Base-by-base conservation (phyloP, 2,888 invertebrate species). In the Patella pellucida region DNA sequence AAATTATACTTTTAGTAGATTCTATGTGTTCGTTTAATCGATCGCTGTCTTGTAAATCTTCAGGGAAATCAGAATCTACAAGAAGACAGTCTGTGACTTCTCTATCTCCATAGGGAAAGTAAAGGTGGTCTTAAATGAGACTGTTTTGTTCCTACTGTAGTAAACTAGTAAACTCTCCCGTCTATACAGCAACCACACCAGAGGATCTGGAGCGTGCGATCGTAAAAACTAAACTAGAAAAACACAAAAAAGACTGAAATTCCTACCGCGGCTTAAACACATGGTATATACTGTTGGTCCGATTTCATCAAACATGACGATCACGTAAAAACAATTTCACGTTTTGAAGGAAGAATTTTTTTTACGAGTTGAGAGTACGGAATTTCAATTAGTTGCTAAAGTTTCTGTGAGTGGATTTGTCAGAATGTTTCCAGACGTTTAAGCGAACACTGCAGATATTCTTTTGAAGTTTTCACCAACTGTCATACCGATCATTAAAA, bases 401-500 rank as follows among this genome's bases (percentile, higher is more conserved):
- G 62, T 62, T 62, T 62, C 62, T 62, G 62, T 62, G 62, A 62
- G 62, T 62, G 23, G 19, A 62, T 62, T 62, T 62, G 62, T 62
- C 23, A 62, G 62, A 62, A 62, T 62, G 19, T 62, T 62, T 62
- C 62, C 62, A 62, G 62, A 19, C 62, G 62, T 62, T 62, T 62
- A 62, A 62, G 23, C 62, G 19, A 62, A 62, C 62, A 62, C 62
- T 62, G 62, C 62, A 62, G 62, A 62, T 62, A 62, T 62, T 62
- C 62, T 62, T 62, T 62, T 62, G 62, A 62, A 62, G 62, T 62
- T 62, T 23, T 23, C 23, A 62, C 19, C 23, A 62, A 62, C 62
- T 62, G 62, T 62, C 62, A 62, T 23, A 11, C 62, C 23, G 11
- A 62, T 62, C 62, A 62, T 62, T 62, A 62, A 62, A 62, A 62